Evolutionary conservation across 2,888 invertebrate genomes (phyloP), one percentile per base, ranked within the genome.

Genomic region (Drosophila tanythrix): DNA sequence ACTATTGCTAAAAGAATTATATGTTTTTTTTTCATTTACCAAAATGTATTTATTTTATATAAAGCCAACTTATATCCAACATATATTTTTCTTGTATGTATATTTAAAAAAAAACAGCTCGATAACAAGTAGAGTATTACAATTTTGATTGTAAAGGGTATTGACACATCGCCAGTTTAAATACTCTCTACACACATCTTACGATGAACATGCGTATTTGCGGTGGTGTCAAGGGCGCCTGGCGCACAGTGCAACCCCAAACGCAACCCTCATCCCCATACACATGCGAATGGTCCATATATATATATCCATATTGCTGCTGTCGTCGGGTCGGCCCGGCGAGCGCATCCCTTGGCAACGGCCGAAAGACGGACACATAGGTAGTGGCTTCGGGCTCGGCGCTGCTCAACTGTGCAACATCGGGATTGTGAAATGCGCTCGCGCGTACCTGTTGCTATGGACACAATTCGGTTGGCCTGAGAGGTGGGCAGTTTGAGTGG

Each of bases 371-470:
- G 52, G 75, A 89, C 80, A 62, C 29, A 15, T 53, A 89, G 84
- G 90, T 89, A 81, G 68, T n/a, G 55, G 11, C n/a, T 25, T 8
- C 27, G 33, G 53, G 25, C 36, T 55, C 25, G 18, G 7, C 25
- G n/a, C 18, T 56, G 38, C 27, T 2, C n/a, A 40, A 56, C 36
- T n/a, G 29, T 40, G 29, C 27, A 35, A 31, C 59, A 31, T 35
- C 29, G 43, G 35, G n/a, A 13, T 25, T 27, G 53, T 55, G 18
- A 46, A 62, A 50, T 25, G 58, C 43, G 29, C 40, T 51, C 35
- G 38, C 66, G 58, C 65, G 43, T 82, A 88, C 82, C 88, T 88
- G 87, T 69, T 71, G 78, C 66, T 15, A n/a, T 35, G 74, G 36
- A 36, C 38, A 60, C 69, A 71, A 81, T 81, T 67, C 3, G 18